phyloP scores from a whole-genome alignment of 1,140 invertebrate genomes.

The Meloidogyne hapla region DNA sequence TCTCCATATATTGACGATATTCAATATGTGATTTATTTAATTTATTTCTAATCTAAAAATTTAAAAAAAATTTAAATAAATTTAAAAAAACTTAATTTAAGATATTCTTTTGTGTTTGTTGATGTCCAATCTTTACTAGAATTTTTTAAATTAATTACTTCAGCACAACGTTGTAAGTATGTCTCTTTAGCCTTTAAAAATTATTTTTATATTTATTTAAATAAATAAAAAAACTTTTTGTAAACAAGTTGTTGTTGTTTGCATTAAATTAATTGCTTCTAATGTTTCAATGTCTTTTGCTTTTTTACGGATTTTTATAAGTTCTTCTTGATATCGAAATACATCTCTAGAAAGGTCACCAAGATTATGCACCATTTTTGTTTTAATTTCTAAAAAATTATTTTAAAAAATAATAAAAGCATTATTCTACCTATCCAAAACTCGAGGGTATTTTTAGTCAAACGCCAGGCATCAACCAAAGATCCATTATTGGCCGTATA shows the following conservation, averaged over 20 bases:
- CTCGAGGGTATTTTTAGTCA: slow-evolving; percentile 62
- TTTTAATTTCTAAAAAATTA: slow-evolving; percentile 48
- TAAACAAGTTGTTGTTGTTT: slow-evolving; percentile 63
- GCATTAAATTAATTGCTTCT: slow-evolving; percentile 64
- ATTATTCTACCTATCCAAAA: slow-evolving; percentile 40
- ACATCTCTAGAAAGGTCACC: slow-evolving; percentile 51
- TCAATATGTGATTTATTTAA: slow-evolving; percentile 59
- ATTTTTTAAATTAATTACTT: slow-evolving; percentile 50
- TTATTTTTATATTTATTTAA: neutral
- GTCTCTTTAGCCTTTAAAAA: slow-evolving; percentile 61
- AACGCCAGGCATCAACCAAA: slow-evolving; percentile 53
- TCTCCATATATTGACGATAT: slow-evolving; percentile 60
- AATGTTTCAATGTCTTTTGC: slow-evolving; percentile 56
- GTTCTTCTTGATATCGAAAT: slow-evolving; percentile 51
- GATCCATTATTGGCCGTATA: slow-evolving; percentile 49
- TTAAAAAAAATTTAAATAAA: slow-evolving; percentile 5
- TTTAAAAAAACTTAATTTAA: slow-evolving; percentile 43
- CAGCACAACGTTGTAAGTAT: slow-evolving; percentile 53
- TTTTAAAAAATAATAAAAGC: neutral
- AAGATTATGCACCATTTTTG: slow-evolving; percentile 53
- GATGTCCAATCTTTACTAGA: slow-evolving; percentile 37
- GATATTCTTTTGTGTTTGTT: slow-evolving; percentile 50
- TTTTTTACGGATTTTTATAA: slow-evolving; percentile 54
- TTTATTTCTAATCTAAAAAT: slow-evolving; percentile 52
- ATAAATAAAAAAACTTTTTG: slow-evolving; percentile 51